Evolutionary conservation across 2,888 invertebrate genomes (phyloP), one percentile per base, ranked within the genome.

Genomic region (Spodoptera picta): DNA sequence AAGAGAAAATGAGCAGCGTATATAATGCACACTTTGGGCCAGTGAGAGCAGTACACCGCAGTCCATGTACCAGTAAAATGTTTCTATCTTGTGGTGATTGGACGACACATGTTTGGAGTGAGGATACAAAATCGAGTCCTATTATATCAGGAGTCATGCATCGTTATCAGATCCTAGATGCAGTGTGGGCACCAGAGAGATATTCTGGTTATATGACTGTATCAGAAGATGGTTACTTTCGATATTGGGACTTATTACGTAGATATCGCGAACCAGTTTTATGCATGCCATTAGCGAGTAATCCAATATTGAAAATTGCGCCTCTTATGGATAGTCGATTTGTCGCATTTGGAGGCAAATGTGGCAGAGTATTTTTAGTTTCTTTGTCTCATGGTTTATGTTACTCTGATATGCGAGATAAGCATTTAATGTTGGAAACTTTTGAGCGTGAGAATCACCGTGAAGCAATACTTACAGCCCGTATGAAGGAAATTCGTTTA

Each of bases 381-480:
- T 95, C 97, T 9, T 62, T 90, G 27, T 97, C 97, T 0, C 96
- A 97, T 52, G 95, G 95, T 68, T 95, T 97, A 83, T 95, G 95
- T 12, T 87, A 91, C 49, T 95, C 96, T 69, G 95, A 95, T 24
- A 96, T 96, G 70, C 96, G 96, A 77, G 97, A 97, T 83, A 97
- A 97, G 81, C 93, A 95, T 12, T 83, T 96, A 2, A 93, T 97
- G 77, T 76, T 86, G 5, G 84, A 98, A 96, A 96, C 97, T 94
- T 96, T 98, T 84, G 98, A 98, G 71, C 95, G 98, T 52, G 98
- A 98, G 92, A 96, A 96, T 57, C 96, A 96, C 53, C 95, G 98
- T 57, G 98, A 98, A 86, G 98, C 97, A 89, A 98, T 98, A 69
- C 93, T 98, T 68, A 98, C 98, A 87, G 96, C 97, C 0, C 96